A percentile compares a stretch with the other conserved stretches of the same genome.
Evolutionary conservation across 2,797 vertebrate species (phyloP).

Genomic region (Esox lucius): DNA sequence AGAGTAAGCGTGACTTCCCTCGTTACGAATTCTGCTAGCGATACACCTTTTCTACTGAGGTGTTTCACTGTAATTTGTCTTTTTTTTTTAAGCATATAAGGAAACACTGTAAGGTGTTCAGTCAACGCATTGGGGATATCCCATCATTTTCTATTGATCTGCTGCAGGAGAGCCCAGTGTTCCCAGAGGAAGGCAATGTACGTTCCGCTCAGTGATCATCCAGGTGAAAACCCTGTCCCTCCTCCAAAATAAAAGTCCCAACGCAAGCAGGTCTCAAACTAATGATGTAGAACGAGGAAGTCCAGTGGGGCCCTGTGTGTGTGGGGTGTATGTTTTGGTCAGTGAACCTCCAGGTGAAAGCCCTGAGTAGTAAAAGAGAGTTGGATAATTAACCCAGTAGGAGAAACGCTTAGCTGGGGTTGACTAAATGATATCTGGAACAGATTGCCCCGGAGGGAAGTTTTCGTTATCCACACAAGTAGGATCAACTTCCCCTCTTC

Average conservation of each 20-base stretch:
- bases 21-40: neutral
- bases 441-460: neutral
- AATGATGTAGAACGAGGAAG: neutral
- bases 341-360: neutral
- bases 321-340: neutral
- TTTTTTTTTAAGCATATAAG: neutral
- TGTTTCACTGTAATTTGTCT: neutral
- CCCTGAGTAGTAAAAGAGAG: neutral
- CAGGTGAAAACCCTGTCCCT: neutral
- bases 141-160: conserved; percentile 57
- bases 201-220: conserved; percentile 56
- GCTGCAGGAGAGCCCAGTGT: conserved; percentile 30
- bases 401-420: neutral
- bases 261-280: neutral
- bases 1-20: neutral
- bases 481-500: neutral
- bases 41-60: neutral
- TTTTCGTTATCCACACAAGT: neutral
- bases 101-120: conserved; percentile 19
- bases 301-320: neutral
- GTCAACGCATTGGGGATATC: conserved; percentile 52
- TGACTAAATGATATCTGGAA: no score
- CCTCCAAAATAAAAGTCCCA: neutral
- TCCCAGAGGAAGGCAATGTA: conserved; percentile 31
- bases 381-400: neutral